Evolutionary conservation across 2,113 vertebrate genomes (phyloP).

Genomic region (Menura novaehollandiae): DNA sequence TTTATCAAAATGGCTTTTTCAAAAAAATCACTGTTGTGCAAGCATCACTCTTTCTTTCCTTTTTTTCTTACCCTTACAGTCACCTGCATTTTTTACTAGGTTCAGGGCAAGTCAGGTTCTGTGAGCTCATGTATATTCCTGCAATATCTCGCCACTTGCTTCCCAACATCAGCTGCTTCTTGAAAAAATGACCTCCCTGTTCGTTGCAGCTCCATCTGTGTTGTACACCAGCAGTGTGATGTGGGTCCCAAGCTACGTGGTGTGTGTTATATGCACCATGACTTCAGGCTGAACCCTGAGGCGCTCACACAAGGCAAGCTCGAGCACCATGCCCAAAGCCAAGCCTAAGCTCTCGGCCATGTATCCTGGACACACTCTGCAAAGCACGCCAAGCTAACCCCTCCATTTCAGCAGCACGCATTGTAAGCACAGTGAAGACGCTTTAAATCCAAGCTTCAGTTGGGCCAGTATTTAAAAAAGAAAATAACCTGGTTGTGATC

Average conservation of each 20-base stretch:
- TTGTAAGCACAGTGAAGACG: not conserved
- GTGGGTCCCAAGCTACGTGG: not conserved
- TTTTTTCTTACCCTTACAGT: not conserved
- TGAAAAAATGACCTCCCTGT: not conserved
- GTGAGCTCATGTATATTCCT: not conserved
- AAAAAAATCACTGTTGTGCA: not conserved
- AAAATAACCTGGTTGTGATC: not conserved
- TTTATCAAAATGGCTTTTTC: not conserved
- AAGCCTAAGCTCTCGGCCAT: not conserved
- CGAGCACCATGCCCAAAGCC: not conserved
- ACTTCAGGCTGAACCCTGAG: not conserved
- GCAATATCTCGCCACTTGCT: not conserved
- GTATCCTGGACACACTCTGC: not conserved
- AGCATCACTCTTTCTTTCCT: not conserved
- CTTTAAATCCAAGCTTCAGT: not conserved
- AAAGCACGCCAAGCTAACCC: not conserved
- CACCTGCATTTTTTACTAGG: not conserved
- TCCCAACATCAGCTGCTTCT: not conserved
- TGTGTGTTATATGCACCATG: fast-evolving
- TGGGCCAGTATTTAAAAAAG: not conserved
- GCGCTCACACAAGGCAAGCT: fast-evolving
- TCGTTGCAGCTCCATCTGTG: not conserved
- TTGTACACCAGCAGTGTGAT: fast-evolving
- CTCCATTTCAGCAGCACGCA: not conserved
- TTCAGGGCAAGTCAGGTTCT: not conserved